A percentile compares a stretch with the other conserved stretches of the same genome.
phyloP scores from a whole-genome alignment of 92 coral and sea anemone genomes.

The Zoanthus solanderi region DNA sequence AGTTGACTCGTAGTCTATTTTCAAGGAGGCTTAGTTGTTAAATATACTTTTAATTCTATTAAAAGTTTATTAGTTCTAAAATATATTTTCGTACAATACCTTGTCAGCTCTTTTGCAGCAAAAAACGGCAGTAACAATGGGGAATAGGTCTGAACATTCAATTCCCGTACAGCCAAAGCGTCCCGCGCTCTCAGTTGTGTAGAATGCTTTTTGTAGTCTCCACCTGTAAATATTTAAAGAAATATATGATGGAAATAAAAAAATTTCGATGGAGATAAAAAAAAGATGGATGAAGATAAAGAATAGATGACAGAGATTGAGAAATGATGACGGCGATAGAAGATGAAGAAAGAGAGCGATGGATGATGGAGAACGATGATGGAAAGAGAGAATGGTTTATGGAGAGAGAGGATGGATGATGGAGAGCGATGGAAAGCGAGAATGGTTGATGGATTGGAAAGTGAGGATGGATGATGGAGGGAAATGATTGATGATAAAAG shows the following conservation, averaged over 20 bases:
- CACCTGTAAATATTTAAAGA: background rate
- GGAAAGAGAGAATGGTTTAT: background rate
- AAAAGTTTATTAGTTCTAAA: no score
- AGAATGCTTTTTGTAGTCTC: constrained; percentile 39
- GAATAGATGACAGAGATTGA: no score
- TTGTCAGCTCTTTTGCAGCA: constrained; percentile 27
- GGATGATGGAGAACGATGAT: background rate
- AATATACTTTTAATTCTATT: no score
- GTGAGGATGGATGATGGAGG: background rate
- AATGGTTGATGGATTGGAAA: background rate
- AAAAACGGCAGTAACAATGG: constrained; percentile 5
- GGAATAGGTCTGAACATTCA: constrained; percentile 25
- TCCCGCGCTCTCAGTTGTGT: constrained; percentile 33
- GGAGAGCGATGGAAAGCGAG: background rate
- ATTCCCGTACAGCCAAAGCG: constrained; percentile 31
- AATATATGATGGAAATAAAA: no score
- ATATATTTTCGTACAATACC: background rate
- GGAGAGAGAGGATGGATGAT: background rate
- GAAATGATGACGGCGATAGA: background rate
- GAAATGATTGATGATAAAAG: no score
- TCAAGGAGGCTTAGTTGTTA: no score
- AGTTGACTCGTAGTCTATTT: no score
- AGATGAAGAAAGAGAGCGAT: background rate
- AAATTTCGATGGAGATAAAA: background rate
- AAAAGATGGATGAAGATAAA: background rate